Base-by-base conservation (phyloP, 2,113 vertebrate species). In the Cygnus atratus region DNA sequence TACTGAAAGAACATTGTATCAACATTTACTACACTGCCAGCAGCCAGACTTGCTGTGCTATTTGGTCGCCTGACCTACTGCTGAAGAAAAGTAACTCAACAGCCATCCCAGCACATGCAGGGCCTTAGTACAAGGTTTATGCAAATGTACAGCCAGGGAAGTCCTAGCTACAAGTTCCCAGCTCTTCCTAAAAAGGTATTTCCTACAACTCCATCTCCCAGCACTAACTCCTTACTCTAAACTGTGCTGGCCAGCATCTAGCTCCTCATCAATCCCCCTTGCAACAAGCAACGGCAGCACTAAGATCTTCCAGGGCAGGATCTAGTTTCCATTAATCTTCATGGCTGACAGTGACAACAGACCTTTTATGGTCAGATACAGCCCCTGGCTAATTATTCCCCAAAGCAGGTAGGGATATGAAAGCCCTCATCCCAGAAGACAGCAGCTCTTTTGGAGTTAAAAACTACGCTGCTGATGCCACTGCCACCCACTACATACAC, bases 291-390 rank as follows among this genome's bases (percentile, higher is more conserved):
- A 81, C 78, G 83, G 66, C n/a, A 91, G 48, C 58, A 62, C 41
- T 70, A 58, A 55, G 70, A 73, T 83, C 70, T 86, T 83, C 87
- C 92, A 50, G 75, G 35, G 57, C 18, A 68, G n/a, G 81, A 95
- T 93, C 68, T 76, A 87, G 54, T 52, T 92, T 94, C 94, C 91
- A 76, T 85, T 95, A 94, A 91, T 96, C 91, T 96, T 93, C 92
- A 37, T 2, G 29, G 87, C 87, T 95, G 89, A 91, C 84, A 92
- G 55, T 13, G 12, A 94, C 84, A 96, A 92, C 71, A 86, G 35
- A 85, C 87, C 89, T 86, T 96, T 85, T 92, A 91, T 59, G 93
- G 95, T 77, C 88, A 92, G 68, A 62, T 41, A 80, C 31, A 88
- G 79, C 31, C 46, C 57, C 58, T 73, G 67, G 63, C 41, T 94